Evolutionary conservation across 2,888 invertebrate genomes (phyloP), one percentile per base, ranked within the genome.

Genomic region (Protophormia terraenovae): DNA sequence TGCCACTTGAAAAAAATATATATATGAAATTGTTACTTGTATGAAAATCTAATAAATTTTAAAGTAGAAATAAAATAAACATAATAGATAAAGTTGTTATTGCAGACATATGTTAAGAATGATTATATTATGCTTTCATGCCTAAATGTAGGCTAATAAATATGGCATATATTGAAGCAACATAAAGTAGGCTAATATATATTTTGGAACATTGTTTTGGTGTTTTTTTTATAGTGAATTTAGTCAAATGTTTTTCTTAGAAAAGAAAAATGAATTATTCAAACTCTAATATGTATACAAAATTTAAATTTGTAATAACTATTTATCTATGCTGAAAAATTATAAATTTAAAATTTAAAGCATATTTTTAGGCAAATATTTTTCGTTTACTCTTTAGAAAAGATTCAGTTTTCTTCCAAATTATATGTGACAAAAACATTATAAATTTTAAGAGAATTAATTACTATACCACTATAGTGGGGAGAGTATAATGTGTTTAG

Each of bases 11-110:
- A 47, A 41, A 41, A 47, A 47, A 16, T 47, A 16, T 19, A n/a
- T n/a, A 47, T 16, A 60, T 5, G 10, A 45, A 27, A 47, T n/a
- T n/a, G n/a, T n/a, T n/a, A n/a, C n/a, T n/a, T 62, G 4, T 22
- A 24, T 73, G 1, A 47, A 35, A 12, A 60, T 41, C 45, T 66
- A 66, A 76, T 76, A 66, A 76, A 76, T 76, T 53, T 76, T 64
- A 53, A 41, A 66, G 35, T 53, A 24, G 14, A 75, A 66, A 47
- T 35, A 66, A 55, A 64, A 58, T 29, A 19, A 72, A 72, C 29
- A 29, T 14, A 29, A 66, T 10, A 66, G 62, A 38, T 38, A 76
- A 66, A 55, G n/a, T 41, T 41, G 27, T 41, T 53, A 19, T 22
- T 53, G 19, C n/a, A 29, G 24, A 41, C 53, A 53, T n/a, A 50